Evolutionary conservation across 2,797 vertebrate species (phyloP), one percentile per base, ranked within the genome.

Genomic region (Danio tinwini): DNA sequence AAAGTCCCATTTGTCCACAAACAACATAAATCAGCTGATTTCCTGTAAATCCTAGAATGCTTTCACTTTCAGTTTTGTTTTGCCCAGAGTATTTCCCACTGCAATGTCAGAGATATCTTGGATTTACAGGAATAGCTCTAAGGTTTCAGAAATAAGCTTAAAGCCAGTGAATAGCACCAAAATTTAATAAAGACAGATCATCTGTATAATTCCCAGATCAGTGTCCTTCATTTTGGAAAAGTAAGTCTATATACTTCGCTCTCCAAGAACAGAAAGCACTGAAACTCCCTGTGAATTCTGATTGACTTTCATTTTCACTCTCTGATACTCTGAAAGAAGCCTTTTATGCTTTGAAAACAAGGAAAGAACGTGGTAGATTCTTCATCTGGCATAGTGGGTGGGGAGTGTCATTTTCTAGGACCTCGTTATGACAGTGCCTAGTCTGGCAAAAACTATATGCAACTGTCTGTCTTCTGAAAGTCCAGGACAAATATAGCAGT

Each of bases 1-100:
- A 55, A 7, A 29, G 13, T 12, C 10, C 40, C 29, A 13, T 40
- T 40, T 4, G 44, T 4, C 3, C 19, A 74, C 16, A 65, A 16
- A 19, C 62, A 6, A 67, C 19, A 13, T 62, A 13, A 71, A 39
- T 11, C 11, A 19, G n/a, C 45, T 6, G 13, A 50, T 61, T 42
- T 70, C 67, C 37, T 61, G 55, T 19, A 61, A 61, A 78, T 61
- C 4, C 16, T 13, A 69, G 4, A 70, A 14, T 62, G 14, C 45
- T 78, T 70, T 69, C 55, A 61, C 21, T 69, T 71, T 78, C 17
- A 52, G 17, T 78, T 78, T 53, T 40, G 12, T 19, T 50, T 69
- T 56, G n/a, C 8, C 68, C 3, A 7, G 13, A 67, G 5, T 3
- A 0, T 6, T 3, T 7, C 8, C 6, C n/a, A 29, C 29, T 1